Conservation (phyloP, 2,113 vertebrate genomes). For the Athene cunicularia region DNA sequence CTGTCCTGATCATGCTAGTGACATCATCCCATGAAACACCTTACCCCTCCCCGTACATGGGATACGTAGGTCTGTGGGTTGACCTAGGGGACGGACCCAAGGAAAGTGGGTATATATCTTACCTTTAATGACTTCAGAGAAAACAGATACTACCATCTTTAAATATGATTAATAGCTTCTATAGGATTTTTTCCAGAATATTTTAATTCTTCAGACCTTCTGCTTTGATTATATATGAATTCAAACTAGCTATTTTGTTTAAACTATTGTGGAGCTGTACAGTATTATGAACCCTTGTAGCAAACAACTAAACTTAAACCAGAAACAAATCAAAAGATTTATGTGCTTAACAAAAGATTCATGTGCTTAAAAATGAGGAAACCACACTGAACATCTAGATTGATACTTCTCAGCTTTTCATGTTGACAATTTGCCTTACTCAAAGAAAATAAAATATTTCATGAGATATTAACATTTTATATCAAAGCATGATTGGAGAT, state of each 20-base stretch:
- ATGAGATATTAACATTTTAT: not conserved
- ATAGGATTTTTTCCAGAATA: not conserved
- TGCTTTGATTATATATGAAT: not conserved
- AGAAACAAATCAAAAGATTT: not conserved
- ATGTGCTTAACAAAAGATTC: not conserved
- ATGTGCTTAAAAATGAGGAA: not conserved
- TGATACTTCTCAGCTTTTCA: not conserved
- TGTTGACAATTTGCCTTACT: not conserved
- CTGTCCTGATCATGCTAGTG: no score
- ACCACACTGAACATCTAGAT: not conserved
- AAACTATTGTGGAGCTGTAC: not conserved
- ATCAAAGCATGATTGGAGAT: not conserved
- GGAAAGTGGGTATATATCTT: no score
- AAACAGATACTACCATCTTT: not conserved
- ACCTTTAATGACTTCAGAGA: not conserved
- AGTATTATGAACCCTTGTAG: not conserved
- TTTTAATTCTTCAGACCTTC: not conserved
- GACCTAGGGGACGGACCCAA: no score
- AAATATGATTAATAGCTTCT: not conserved
- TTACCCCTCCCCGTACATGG: no score
- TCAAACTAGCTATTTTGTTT: fast-evolving
- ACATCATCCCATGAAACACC: no score
- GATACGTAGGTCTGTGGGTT: no score
- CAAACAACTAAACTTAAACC: not conserved
- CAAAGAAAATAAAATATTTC: not conserved